Percentiles rank a stretch among this genome's conserved stretches.
Conservation (phyloP, 2,113 vertebrate species). For the Rissa tridactyla region DNA sequence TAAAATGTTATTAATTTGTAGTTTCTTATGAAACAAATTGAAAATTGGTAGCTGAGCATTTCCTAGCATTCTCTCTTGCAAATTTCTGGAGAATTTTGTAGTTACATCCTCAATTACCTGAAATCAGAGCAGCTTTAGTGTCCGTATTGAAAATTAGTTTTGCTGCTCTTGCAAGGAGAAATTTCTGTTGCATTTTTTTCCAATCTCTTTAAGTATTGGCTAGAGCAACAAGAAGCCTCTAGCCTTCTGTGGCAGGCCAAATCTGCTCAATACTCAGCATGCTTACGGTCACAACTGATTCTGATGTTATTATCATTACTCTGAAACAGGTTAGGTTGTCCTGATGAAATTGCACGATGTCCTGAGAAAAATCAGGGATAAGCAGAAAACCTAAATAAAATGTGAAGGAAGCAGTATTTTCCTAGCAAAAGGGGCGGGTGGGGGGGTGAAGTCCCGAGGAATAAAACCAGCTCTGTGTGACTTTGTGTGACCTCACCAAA, state of each 20-base stretch:
- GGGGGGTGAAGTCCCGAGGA: neutral
- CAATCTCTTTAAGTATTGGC: neutral
- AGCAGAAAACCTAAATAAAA: neutral
- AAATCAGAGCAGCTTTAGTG: neutral
- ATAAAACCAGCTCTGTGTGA: neutral
- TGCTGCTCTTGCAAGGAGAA: neutral
- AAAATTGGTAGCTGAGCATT: neutral
- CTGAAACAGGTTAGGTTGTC: neutral
- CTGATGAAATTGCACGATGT: neutral
- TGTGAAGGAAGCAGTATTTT: neutral
- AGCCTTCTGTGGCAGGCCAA: neutral
- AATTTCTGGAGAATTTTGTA: neutral
- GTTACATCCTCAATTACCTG: neutral
- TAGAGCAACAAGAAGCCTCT: neutral
- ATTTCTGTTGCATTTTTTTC: neutral
- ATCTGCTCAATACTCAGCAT: neutral
- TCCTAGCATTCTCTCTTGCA: neutral
- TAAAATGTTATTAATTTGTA: neutral
- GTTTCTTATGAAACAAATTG: neutral
- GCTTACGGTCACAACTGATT: neutral
- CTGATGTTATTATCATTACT: neutral
- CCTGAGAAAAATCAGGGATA: neutral
- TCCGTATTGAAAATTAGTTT: neutral
- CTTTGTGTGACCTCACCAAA: neutral
- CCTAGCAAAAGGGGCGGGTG: neutral